Conservation (phyloP, 1,140 invertebrate species). For the Drosophila parabipectinata region DNA sequence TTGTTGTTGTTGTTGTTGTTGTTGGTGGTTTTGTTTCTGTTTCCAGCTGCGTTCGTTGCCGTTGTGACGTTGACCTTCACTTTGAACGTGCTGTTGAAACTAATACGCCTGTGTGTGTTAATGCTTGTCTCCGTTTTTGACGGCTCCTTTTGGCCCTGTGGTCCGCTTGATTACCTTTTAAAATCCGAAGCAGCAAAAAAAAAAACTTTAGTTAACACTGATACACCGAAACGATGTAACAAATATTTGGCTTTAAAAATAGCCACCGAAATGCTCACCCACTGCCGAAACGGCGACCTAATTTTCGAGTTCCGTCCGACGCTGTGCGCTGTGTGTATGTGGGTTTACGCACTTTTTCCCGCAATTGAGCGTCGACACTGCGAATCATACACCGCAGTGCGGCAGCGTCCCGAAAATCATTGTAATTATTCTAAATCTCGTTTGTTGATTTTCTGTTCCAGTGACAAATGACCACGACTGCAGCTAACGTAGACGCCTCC, state of each 20-base stretch:
- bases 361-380: slow-evolving; percentile 37
- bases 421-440: slow-evolving; percentile 69
- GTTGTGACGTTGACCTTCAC: slow-evolving; percentile 57
- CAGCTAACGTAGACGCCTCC: slow-evolving; percentile 33
- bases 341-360: slow-evolving; percentile 30
- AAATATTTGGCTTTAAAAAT: slow-evolving; percentile 18
- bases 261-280: slow-evolving; percentile 3
- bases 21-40: slow-evolving; percentile 17
- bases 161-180: slow-evolving; percentile 56
- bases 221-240: slow-evolving; percentile 12
- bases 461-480: slow-evolving; percentile 78
- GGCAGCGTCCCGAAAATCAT: slow-evolving; percentile 26
- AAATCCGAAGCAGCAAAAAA: slow-evolving; percentile 39
- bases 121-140: slow-evolving; percentile 43
- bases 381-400: slow-evolving; percentile 44
- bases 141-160: slow-evolving; percentile 42
- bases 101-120: slow-evolving; percentile 23
- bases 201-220: slow-evolving; percentile 15
- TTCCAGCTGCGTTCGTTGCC: slow-evolving; percentile 32
- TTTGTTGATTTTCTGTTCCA: slow-evolving; percentile 66
- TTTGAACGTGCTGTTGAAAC: slow-evolving; percentile 60
- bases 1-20: not conserved
- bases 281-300: slow-evolving; percentile 39
- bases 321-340: not conserved
- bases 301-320: slow-evolving; percentile 24